Evolutionary conservation across 2,888 invertebrate species (phyloP).

Genomic region (Microplitis deprimator): DNA sequence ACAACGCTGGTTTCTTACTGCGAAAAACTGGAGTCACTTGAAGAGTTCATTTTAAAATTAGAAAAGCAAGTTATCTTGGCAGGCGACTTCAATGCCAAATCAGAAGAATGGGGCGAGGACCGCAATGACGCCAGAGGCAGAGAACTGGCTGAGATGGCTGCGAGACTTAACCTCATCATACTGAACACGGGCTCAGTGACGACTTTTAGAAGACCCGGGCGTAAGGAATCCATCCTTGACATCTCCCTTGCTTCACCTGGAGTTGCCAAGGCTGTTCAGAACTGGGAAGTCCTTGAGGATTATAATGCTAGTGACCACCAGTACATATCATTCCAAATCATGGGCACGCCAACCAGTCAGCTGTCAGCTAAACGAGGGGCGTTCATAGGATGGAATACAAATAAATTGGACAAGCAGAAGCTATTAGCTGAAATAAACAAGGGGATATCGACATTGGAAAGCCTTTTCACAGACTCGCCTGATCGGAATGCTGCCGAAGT

Average conservation of each 20-base stretch:
- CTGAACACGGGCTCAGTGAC: constrained; percentile 24
- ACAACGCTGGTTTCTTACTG: constrained; percentile 28
- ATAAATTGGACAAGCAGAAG: no score
- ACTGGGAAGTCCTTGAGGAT: background rate
- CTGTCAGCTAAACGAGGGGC: background rate
- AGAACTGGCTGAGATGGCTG: constrained; percentile 33
- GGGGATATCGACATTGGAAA: no score
- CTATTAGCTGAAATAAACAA: no score
- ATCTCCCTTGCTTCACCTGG: background rate
- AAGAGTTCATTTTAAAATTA: constrained; percentile 30
- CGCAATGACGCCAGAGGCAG: constrained; percentile 26
- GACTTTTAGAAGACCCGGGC: constrained; percentile 16
- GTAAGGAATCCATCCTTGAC: background rate
- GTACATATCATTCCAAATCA: background rate
- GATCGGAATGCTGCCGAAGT: no score
- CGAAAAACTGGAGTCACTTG: constrained; percentile 30
- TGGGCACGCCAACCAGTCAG: background rate
- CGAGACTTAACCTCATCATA: constrained; percentile 29
- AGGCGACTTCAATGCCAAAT: constrained; percentile 43
- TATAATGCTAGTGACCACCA: background rate
- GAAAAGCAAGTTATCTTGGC: constrained; percentile 44
- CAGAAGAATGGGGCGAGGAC: constrained; percentile 47
- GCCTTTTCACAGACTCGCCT: no score
- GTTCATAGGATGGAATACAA: no score
- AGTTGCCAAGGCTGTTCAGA: background rate